Conservation (phyloP, 1,140 invertebrate species). For the Nixonia krombeini region DNA sequence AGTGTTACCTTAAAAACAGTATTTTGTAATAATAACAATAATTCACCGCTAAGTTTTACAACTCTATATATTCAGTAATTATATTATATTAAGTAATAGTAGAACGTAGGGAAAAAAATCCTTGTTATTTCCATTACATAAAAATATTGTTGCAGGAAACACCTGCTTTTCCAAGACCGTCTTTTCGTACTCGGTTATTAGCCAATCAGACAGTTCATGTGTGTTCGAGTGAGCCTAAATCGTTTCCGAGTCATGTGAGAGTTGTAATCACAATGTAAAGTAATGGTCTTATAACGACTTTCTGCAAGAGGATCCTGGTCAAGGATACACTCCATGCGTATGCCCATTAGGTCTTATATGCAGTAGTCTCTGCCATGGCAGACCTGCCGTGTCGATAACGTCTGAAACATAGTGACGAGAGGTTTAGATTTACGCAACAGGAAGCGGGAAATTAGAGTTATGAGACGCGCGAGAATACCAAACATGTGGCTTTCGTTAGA, state of each 20-base stretch:
- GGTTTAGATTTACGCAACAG: slow-evolving; percentile 7
- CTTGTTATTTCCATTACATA: too few species aligned
- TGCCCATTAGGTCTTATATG: slow-evolving; percentile 2
- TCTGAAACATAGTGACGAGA: background rate
- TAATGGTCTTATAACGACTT: slow-evolving; percentile 7
- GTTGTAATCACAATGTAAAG: slow-evolving; percentile 6
- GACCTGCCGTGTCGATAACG: slow-evolving; percentile 5
- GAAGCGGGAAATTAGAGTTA: slow-evolving; percentile 2
- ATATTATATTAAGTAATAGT: too few species aligned
- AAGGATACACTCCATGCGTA: slow-evolving; percentile 12
- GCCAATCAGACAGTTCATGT: background rate
- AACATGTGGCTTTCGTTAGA: background rate
- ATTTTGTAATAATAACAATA: too few species aligned
- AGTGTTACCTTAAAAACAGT: too few species aligned
- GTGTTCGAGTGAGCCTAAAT: background rate
- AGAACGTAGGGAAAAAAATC: too few species aligned
- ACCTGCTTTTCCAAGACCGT: too few species aligned
- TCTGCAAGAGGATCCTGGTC: slow-evolving; percentile 18
- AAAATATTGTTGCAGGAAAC: too few species aligned
- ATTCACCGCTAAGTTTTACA: too few species aligned
- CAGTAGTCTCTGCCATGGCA: background rate
- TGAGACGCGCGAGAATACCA: background rate
- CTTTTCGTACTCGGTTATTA: too few species aligned
- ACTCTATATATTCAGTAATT: too few species aligned
- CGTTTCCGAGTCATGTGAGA: slow-evolving; percentile 1